These are phyloP conservation scores for Lutjanus campechanus DNA, from an alignment of 2,797 vertebrate genomes.

Conservation along the genomic window DNA sequence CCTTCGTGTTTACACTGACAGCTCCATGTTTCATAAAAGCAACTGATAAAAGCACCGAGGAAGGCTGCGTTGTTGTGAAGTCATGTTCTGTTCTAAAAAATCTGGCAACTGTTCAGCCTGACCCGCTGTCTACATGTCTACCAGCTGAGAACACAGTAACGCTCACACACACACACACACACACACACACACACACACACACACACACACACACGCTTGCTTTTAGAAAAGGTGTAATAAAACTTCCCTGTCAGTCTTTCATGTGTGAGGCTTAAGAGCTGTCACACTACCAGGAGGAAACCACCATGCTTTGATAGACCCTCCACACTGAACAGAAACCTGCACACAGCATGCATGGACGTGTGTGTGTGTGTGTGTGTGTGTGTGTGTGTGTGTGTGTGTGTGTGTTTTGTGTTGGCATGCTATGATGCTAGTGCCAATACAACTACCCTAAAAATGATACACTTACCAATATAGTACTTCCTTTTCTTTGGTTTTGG, in stretches of 20 bases:
- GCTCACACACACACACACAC: slow-evolving; percentile 23
- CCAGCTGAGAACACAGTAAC: slow-evolving; percentile 52
- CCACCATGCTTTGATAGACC: slow-evolving; percentile 68
- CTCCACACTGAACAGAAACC: slow-evolving; percentile 45
- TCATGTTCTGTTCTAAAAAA: slow-evolving; percentile 65
- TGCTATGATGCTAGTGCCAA: no score
- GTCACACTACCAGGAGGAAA: slow-evolving; percentile 72
- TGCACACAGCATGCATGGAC: slow-evolving; percentile 49
- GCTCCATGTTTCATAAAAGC: slow-evolving; percentile 46
- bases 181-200: slow-evolving; percentile 12
- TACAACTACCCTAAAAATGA: no score
- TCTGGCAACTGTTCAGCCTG: slow-evolving; percentile 55
- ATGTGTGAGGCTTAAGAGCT: slow-evolving; percentile 78
- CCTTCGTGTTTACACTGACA: slow-evolving; percentile 43
- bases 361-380: slow-evolving; percentile 45
- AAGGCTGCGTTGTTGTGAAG: slow-evolving; percentile 57
- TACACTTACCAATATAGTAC: no score
- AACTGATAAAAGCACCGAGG: slow-evolving; percentile 48
- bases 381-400: slow-evolving; percentile 24
- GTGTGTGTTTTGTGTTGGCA: no score
- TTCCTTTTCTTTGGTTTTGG: no score
- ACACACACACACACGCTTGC: slow-evolving; percentile 13
- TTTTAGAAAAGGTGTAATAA: slow-evolving; percentile 72
- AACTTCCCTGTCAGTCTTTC: slow-evolving; percentile 77
- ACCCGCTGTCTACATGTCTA: slow-evolving; percentile 66